Conservation (phyloP, 2,797 vertebrate genomes). For the Cuniculus paca region DNA sequence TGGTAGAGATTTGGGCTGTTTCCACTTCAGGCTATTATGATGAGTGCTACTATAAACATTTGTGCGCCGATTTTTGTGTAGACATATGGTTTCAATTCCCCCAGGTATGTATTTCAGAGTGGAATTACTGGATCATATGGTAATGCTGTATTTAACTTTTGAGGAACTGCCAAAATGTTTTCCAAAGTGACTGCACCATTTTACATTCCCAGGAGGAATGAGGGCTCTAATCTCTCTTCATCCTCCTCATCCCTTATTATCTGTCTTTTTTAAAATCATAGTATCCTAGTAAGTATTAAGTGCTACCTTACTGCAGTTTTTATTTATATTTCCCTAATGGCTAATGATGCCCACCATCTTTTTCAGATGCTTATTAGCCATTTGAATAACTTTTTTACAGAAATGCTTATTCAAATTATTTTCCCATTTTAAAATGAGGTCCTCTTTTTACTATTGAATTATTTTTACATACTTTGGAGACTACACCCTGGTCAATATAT, state of each 20-base stretch:
- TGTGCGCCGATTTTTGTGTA: neutral
- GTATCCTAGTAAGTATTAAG: neutral
- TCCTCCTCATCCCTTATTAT: neutral
- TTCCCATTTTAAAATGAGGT: neutral
- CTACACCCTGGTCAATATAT: neutral
- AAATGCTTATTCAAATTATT: neutral
- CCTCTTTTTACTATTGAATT: neutral
- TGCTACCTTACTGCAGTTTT: neutral
- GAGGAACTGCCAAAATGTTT: slow-evolving; percentile 50
- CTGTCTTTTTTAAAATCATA: neutral
- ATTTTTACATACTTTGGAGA: neutral
- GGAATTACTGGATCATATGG: neutral
- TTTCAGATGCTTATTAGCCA: neutral
- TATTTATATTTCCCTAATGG: neutral
- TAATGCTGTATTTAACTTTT: slow-evolving; percentile 8
- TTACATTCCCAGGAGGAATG: neutral
- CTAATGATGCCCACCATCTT: neutral
- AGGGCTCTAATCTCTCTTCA: neutral
- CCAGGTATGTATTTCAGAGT: neutral
- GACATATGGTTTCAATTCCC: neutral
- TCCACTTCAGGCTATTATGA: neutral
- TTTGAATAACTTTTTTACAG: neutral
- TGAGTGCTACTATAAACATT: neutral
- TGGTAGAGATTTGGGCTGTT: neutral
- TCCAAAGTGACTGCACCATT: neutral